Percentiles rank a stretch among this genome's conserved stretches.
These are phyloP conservation scores for Tigriopus californicus DNA, from an alignment of 2,888 invertebrate genomes.

Conservation along the genomic window DNA sequence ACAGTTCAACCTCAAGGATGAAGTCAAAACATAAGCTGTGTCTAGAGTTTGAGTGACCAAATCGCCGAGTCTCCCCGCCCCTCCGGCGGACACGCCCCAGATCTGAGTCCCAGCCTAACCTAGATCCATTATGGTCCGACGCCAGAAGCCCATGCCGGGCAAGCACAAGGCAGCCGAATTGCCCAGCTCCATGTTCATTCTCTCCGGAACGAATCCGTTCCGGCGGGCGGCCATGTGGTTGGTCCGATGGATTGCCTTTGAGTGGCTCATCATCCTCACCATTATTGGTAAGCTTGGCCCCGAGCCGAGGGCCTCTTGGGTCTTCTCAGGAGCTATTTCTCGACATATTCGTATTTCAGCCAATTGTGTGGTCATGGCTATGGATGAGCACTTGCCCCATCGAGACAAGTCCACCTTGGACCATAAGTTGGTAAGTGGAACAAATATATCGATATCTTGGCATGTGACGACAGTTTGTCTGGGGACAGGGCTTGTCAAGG, in stretches of 20 bases:
- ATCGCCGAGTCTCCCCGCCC: too few relatives aligned
- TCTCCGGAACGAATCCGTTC: slow-evolving; percentile 6
- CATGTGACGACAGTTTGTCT: too few relatives aligned
- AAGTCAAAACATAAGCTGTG: too few relatives aligned
- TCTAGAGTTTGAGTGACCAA: too few relatives aligned
- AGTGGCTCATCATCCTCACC: slow-evolving; percentile 13
- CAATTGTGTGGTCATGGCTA: slow-evolving; percentile 99
- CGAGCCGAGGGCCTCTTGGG: not conserved
- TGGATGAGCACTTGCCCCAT: slow-evolving; percentile 98
- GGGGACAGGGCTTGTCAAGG: too few relatives aligned
- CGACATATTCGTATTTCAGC: slow-evolving; percentile 38
- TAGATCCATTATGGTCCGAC: too few relatives aligned
- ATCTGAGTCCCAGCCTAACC: too few relatives aligned
- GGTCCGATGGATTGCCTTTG: slow-evolving; percentile 45
- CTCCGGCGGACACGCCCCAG: too few relatives aligned
- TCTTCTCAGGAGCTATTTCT: not conserved
- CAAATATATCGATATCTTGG: too few relatives aligned
- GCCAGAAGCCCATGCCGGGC: too few relatives aligned
- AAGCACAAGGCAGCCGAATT: not conserved
- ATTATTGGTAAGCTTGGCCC: slow-evolving; percentile 2
- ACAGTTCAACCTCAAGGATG: too few relatives aligned
- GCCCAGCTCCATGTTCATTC: slow-evolving; percentile 11
- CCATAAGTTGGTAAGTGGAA: slow-evolving; percentile 70
- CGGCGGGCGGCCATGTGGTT: slow-evolving; percentile 11
- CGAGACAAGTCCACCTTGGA: slow-evolving; percentile 98